Evolutionary conservation across 2,797 vertebrate genomes (phyloP), one percentile per base, ranked within the genome.

Genomic region (Micrastur ruficollis): DNA sequence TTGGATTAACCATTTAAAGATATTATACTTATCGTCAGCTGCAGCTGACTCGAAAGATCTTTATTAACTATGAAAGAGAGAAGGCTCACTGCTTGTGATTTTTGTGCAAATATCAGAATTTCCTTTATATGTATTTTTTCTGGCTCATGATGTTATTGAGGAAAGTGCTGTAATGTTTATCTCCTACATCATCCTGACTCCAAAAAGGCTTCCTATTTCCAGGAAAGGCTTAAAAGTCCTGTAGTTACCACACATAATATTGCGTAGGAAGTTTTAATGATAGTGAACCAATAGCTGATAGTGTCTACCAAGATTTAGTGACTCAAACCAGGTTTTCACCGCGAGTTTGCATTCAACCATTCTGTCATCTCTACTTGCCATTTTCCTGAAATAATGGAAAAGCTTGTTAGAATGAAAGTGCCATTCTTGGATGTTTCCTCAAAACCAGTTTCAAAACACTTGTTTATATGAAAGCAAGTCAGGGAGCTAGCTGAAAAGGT

Each of bases 1-100:
- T 89, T 76, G 97, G 96, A 97, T 98, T 98, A 98, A 98, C 97
- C 96, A 96, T 97, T 97, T 97, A 96, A 97, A 97, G 92, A 95
- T 96, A 97, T 97, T 96, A 90, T 70, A 94, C 97, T 98, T 97
- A 98, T 97, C 96, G 0, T 94, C 14, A 62, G 76, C 96, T 96
- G 93, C 97, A 97, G 97, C 97, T 94, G 96, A 97, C 95, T 78
- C 93, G 76, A 81, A 88, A 97, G 96, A 94, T 96, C 96, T 97
- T 95, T 97, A 97, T 97, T 97, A 98, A 96, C 95, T 91, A 96
- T 55, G 86, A 97, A 96, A 96, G 86, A 81, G 70, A 92, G 61
- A 55, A 40, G 47, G 38, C 63, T 94, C 67, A 14, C 66, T 82
- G 93, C 95, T 90, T 93, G 89, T 67, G 88, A 82, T 93, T 95